These are phyloP conservation scores for Brachypalpus laphriformis DNA, from an alignment of 2,888 invertebrate species.

Conservation along the genomic window DNA sequence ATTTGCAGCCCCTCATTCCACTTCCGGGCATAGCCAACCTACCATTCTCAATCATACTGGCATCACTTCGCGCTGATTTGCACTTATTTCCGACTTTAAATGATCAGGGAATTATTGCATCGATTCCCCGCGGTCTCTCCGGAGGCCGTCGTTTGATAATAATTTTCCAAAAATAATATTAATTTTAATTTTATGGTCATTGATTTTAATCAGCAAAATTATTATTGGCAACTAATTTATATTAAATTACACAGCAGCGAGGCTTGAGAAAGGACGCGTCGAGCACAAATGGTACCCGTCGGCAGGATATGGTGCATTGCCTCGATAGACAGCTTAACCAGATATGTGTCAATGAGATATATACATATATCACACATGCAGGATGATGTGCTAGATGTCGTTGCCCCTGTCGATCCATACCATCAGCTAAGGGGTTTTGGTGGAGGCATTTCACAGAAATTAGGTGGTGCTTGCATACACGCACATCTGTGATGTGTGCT, in stretches of 20 bases:
- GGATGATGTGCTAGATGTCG: constrained; percentile 2
- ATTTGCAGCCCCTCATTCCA: constrained; percentile 64
- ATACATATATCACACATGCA: not conserved
- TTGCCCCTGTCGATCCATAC: not conserved
- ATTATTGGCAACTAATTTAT: constrained; percentile 71
- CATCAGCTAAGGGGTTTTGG: not conserved
- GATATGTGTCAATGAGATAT: not conserved
- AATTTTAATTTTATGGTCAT: constrained; percentile 76
- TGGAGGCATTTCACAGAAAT: not conserved
- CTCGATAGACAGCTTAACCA: not conserved
- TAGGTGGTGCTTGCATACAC: constrained; percentile 12
- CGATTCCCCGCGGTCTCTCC: constrained; percentile 42
- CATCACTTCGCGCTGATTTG: constrained; percentile 57
- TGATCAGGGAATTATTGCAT: constrained; percentile 63
- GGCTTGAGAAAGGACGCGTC: not conserved
- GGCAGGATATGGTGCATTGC: not conserved
- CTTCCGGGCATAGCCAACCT: constrained; percentile 16
- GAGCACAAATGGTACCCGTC: not conserved
- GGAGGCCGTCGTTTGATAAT: constrained; percentile 62
- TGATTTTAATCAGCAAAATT: constrained; percentile 75
- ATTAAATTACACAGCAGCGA: constrained; percentile 54
- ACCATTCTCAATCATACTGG: not conserved
- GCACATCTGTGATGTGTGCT: not conserved
- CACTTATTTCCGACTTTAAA: constrained; percentile 61
- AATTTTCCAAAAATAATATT: constrained; percentile 74